Percentiles rank a stretch among this genome's conserved stretches.
These are phyloP conservation scores for Meghimatium bilineatum DNA, from an alignment of 2,888 invertebrate genomes.

Conservation along the genomic window DNA sequence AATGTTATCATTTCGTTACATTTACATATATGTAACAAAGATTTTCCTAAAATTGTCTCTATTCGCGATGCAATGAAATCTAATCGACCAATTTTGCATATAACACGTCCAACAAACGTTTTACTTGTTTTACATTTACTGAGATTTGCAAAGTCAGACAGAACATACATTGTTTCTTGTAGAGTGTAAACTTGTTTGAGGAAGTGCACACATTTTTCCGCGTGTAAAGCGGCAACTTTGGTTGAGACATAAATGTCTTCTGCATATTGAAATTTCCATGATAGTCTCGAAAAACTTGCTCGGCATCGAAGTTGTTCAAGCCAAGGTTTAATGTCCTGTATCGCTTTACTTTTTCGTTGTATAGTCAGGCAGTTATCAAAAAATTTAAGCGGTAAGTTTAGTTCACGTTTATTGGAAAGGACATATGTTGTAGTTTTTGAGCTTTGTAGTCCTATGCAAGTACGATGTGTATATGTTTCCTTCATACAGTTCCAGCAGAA, in stretches of 20 bases:
- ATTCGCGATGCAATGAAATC: conserved; percentile 24
- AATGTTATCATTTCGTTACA: not conserved
- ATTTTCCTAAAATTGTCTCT: not conserved
- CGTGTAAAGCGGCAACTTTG: not conserved
- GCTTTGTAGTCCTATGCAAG: not conserved
- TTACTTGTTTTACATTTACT: not conserved
- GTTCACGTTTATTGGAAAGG: conserved; percentile 10
- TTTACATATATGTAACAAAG: not conserved
- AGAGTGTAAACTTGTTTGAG: conserved; percentile 15
- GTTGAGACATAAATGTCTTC: not conserved
- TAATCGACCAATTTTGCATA: conserved; percentile 16
- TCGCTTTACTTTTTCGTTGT: not conserved
- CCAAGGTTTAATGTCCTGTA: not conserved
- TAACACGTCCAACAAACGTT: not conserved
- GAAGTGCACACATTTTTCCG: conserved; percentile 19
- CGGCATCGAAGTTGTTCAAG: not conserved
- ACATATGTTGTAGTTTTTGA: not conserved
- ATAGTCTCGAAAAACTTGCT: not conserved
- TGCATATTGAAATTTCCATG: not conserved
- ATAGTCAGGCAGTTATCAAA: not conserved
- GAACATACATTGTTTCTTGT: conserved; percentile 21
- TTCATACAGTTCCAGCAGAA: conserved; percentile 58
- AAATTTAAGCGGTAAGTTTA: conserved; percentile 18
- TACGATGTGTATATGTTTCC: not conserved
- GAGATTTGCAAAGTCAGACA: conserved; percentile 15